Conservation (phyloP, 2,888 invertebrate species). For the Unio delphinus region DNA sequence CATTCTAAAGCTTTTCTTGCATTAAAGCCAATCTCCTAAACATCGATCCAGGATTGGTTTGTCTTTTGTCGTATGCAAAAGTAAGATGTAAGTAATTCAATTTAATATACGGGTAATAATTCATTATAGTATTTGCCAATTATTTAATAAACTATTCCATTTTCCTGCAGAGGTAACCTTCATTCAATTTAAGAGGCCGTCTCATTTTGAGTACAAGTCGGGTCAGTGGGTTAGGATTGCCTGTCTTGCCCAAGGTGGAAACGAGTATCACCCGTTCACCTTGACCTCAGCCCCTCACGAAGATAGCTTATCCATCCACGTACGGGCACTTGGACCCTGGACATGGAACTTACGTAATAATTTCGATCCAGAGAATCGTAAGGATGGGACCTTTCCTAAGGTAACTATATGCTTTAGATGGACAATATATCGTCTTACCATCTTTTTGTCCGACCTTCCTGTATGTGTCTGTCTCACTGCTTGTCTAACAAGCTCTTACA, state of each 20-base stretch:
- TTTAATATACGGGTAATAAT: background rate
- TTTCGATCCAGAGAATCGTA: slow-evolving; percentile 57
- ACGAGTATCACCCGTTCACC: slow-evolving; percentile 71
- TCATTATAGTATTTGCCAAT: background rate
- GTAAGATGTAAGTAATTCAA: background rate
- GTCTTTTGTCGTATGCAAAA: background rate
- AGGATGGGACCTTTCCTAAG: slow-evolving; percentile 66
- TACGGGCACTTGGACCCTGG: slow-evolving; percentile 69
- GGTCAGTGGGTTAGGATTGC: slow-evolving; percentile 80
- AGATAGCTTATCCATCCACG: slow-evolving; percentile 67
- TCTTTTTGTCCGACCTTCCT: no score
- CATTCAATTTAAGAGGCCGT: slow-evolving; percentile 76
- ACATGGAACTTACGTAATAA: slow-evolving; percentile 67
- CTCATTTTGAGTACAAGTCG: slow-evolving; percentile 77
- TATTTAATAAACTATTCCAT: slow-evolving; percentile 3
- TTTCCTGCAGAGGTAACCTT: slow-evolving; percentile 74
- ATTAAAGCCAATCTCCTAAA: no score
- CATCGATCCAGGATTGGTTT: background rate
- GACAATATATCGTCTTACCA: no score
- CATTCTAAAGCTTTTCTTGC: no score
- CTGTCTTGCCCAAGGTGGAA: slow-evolving; percentile 74
- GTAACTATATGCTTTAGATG: slow-evolving; percentile 30
- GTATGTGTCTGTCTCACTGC: no score
- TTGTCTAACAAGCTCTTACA: no score
- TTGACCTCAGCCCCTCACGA: slow-evolving; percentile 72